phyloP scores from a whole-genome alignment of 2,113 vertebrate genomes.

The Thamnaconus septentrionalis region DNA sequence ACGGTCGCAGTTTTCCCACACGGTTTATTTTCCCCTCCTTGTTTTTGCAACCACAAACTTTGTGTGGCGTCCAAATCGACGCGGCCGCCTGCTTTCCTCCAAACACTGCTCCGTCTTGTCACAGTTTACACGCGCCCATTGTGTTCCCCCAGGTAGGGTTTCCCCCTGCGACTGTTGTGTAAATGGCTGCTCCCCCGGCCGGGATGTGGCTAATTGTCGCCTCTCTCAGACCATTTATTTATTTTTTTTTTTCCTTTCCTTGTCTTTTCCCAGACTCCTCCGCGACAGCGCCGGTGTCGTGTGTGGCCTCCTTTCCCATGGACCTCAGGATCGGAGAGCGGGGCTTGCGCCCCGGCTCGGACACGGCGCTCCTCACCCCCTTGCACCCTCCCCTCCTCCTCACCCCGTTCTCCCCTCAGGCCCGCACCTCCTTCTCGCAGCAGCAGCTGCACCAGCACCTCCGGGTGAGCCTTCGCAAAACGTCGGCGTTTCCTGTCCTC shows the following conservation, averaged over 20 bases:
- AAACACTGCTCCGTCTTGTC: constrained; percentile 14
- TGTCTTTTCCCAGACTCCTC: constrained; percentile 48
- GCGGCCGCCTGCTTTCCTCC: constrained; percentile 1
- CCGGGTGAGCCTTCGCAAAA: constrained; percentile 67
- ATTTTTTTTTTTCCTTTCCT: neutral
- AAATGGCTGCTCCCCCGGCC: neutral
- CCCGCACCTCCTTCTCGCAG: constrained; percentile 78
- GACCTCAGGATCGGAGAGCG: constrained; percentile 93
- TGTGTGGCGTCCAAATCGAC: neutral
- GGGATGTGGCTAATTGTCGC: constrained; percentile 15
- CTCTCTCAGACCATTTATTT: neutral
- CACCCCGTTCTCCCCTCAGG: constrained; percentile 72
- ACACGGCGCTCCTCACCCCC: constrained; percentile 86
- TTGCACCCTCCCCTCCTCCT: constrained; percentile 86
- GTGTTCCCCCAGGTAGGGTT: constrained; percentile 3
- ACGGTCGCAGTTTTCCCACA: too few species aligned
- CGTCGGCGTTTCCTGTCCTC: too few species aligned
- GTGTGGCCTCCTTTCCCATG: constrained; percentile 82
- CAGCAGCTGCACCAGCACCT: constrained; percentile 85
- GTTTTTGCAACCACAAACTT: too few species aligned
- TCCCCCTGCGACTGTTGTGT: neutral
- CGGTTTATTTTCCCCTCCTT: too few species aligned
- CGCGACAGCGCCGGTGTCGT: constrained; percentile 39
- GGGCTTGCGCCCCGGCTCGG: constrained; percentile 78
- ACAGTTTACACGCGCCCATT: constrained; percentile 10